Base-by-base conservation (phyloP, 2,113 vertebrate genomes). In the Pholis gunnellus region DNA sequence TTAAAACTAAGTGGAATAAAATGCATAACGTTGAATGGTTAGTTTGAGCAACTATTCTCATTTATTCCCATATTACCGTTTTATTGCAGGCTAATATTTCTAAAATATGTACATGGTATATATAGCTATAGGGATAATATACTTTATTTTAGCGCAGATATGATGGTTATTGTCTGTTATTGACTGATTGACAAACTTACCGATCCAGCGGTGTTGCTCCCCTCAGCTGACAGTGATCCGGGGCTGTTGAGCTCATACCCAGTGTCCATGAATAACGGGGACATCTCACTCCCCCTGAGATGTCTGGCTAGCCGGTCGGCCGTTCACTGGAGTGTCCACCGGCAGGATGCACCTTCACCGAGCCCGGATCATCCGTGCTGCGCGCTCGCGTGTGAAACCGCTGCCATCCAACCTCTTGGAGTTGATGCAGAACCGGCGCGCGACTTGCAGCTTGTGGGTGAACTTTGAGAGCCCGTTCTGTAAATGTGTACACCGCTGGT, bases 261-360 rank as follows among this genome's bases (percentile, higher is more conserved):
- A 6, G 81, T 72, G 6, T 94, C 93, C 94, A 95, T 95, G 72
- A 86, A 83, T 31, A 88, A 68, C 29, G 87, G 80, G 69, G 89
- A 88, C 95, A 95, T 95, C n/a, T 78, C 89, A 15, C 22, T 22
- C 17, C 2, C 1, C 1, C 17, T 13, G 15, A n/a, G 54, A 50
- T 48, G 71, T 18, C 22, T 22, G 27, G 10, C 15, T 31, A 1
- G 34, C 34, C 34, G 34, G 34, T 34, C 18, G 15, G 0, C 6
- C 3, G 2, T 1, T 4, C n/a, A 1, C 2, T 20, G 40, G 40
- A 5, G 14, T 18, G 56, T 50, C 44, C 25, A 22, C 14, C 25
- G 9, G 25, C 40, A 20, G 50, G 50, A 13, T 25, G 22, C 36
- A 31, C 27, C 48, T 66, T 67, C 15, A 78, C 9, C 42, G 65